Evolutionary conservation across 2,888 invertebrate species (phyloP), one percentile per base, ranked within the genome.

Genomic region (Drosophila imparisetae): DNA sequence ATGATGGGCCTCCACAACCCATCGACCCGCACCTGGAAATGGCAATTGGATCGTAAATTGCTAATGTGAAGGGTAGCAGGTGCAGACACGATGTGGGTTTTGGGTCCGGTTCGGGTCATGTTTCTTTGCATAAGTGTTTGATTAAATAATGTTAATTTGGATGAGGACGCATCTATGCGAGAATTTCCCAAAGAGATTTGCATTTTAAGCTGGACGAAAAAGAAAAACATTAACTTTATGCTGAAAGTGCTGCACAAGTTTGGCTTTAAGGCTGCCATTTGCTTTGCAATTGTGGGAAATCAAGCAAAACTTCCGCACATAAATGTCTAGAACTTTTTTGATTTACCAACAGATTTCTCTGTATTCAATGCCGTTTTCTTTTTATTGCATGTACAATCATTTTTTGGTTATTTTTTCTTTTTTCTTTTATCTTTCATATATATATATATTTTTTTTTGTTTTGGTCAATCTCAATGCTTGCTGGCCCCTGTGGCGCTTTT

Each of bases 141-240:
- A 84, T 89, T 89, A 84, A 89, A 84, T 86, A 83, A 83, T 89
- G 83, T 83, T 89, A 89, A 83, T 83, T 84, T 70, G 79, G 53
- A 73, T 72, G 68, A 65, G 66, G 83, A 59, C 59, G 24, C 54
- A 58, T 30, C 76, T 18, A 54, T 54, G 45, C 55, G 5, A 66
- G 67, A 65, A 67, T 57, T 55, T 40, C 29, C 58, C 38, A 30
- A 24, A 11, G 50, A 68, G 81, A 72, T 65, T 63, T 55, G 45
- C 45, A 52, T 55, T 38, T 50, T 18, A 30, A 53, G 40, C 49
- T 38, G 53, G 27, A 5, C 2, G 2, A 15, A 29, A 21, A 13
- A 5, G 8, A 45, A 45, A n/a, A 34, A 34, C 7, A 54, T 8
- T n/a, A 24, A 15, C 29, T 63, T 52, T 42, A 63, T 50, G 15